Evolutionary conservation across 2,113 vertebrate genomes (phyloP), one percentile per base, ranked within the genome.

Genomic region (Embiotoca jacksoni): DNA sequence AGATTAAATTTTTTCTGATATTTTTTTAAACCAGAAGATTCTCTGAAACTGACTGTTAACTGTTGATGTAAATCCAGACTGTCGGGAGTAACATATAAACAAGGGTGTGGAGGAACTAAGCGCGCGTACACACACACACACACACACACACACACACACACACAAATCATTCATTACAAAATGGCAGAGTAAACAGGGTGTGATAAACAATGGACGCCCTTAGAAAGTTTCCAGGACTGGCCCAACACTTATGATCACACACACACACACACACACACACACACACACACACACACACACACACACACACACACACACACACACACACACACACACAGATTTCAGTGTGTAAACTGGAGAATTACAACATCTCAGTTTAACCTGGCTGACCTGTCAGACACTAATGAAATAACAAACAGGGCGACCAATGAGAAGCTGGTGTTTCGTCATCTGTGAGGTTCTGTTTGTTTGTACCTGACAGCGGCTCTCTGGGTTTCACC

Each of bases 401-500:
- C 2, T 8, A 69, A 80, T 73, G 61, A 74, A 56, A 61, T 80
- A 79, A 72, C 36, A 72, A 59, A 46, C 35, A 32, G 66, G 50
- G 46, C 10, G 1, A 44, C 10, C 5, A 44, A 23, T 23, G 23
- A 23, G 23, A 23, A 23, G 23, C 23, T 1, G 23, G 23, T 23
- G 23, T 23, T 23, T 23, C 23, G 23, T 23, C 23, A 23, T 23
- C 23, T 23, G 37, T 37, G 4, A 37, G 37, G 4, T 37, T 4
- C 4, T 37, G 37, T 37, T 5, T 37, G 39, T 44, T 44, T 6
- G 1, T 13, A 98, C 97, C 96, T 16, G 96, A 98, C 33, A 98
- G 89, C 0, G 96, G 96, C 58, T 97, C 96, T 84, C 94, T 92
- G 76, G 92, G 90, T 79, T 95, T 95, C 13, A 94, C 91, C 83